Evolutionary conservation across 2,888 invertebrate genomes (phyloP).

Genomic region (Petrophora chlorosata): DNA sequence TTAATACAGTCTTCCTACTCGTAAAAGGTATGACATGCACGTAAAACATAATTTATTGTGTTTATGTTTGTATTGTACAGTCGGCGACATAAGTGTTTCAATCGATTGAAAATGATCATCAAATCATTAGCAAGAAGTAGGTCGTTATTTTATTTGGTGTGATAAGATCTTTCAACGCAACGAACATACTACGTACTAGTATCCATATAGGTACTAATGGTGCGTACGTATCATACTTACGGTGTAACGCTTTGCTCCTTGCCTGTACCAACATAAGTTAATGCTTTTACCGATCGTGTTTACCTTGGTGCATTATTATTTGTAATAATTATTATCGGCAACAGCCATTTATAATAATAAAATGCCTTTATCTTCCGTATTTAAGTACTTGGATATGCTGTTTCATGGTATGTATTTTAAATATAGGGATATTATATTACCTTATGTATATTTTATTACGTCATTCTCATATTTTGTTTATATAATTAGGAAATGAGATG

Average conservation of each 20-base stretch:
- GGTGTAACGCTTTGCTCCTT: neutral
- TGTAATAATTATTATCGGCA: constrained; percentile 9
- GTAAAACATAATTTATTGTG: constrained; percentile 2
- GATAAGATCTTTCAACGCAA: no score
- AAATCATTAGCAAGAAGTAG: no score
- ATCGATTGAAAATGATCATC: neutral
- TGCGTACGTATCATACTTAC: neutral
- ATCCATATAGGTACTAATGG: neutral
- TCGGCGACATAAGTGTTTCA: neutral
- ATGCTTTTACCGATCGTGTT: constrained; percentile 17
- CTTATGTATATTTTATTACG: no score
- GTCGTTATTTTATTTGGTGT: no score
- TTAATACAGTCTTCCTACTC: constrained; percentile 11
- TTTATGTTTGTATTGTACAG: constrained; percentile 1
- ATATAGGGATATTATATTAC: no score
- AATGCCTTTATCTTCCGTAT: constrained; percentile 18
- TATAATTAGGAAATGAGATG: no score
- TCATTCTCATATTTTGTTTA: no score
- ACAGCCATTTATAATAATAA: constrained; percentile 7
- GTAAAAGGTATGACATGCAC: constrained; percentile 15
- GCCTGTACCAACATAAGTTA: constrained; percentile 6
- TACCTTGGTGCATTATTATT: constrained; percentile 21
- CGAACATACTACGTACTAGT: no score
- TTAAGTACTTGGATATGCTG: neutral
- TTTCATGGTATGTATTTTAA: neutral